Evolutionary conservation across 2,113 vertebrate genomes (phyloP), one percentile per base, ranked within the genome.

Genomic region (Egretta garzetta): DNA sequence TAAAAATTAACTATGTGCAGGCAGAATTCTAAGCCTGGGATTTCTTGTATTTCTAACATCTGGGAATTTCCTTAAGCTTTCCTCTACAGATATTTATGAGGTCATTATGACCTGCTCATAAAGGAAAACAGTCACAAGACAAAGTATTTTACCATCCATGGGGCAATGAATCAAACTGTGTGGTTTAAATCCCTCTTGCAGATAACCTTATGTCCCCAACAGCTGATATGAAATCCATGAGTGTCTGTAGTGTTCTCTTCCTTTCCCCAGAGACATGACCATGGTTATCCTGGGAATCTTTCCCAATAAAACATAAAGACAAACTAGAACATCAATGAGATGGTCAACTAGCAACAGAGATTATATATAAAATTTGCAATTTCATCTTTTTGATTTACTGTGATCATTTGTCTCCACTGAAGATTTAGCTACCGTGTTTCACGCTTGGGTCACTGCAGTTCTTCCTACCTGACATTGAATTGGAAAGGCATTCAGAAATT

Each of bases 401-500:
- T 75, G 76, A 64, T 55, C 81, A 1, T 70, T 87, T 93, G 28
- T 87, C 50, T 94, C 74, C 41, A 74, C 5, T 88, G 63, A 95
- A 47, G n/a, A 71, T 93, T 94, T 86, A 91, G 23, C 50, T 90
- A 35, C 33, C 71, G 18, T 87, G 62, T 70, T 93, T 94, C 47
- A 41, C 35, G 35, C 75, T 83, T 71, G 63, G 45, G 67, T 92
- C 88, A n/a, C 32, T 83, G 72, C 50, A 52, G 56, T 62, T 82
- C 32, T 52, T 91, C 81, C 47, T 79, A 76, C 70, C 26, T 70
- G 84, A 49, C 6, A 12, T 3, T 76, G 41, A 85, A 73, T 20
- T 85, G 55, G 63, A 85, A 95, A 82, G 41, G 16, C 55, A 66
- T 76, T 86, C 35, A 88, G 66, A 85, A 92, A 88, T 90, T 86